Percentiles rank a stretch among this genome's conserved stretches.
phyloP scores from a whole-genome alignment of 2,113 vertebrate species.

The Leptobrachium leishanense region DNA sequence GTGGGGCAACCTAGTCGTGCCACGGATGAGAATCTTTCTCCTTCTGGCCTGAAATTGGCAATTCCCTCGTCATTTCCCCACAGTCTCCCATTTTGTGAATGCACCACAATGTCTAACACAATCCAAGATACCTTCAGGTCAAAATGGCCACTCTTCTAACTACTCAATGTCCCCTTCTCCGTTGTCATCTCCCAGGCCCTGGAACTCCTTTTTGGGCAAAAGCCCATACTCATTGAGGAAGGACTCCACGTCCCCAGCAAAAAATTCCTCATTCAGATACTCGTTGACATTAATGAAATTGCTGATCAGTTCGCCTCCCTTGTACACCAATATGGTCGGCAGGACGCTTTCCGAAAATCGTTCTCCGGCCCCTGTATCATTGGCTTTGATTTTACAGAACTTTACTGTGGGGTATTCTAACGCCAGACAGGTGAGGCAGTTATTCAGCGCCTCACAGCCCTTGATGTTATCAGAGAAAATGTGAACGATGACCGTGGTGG shows the following conservation, averaged over 20 bases:
- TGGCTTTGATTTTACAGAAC: slow-evolving; percentile 93
- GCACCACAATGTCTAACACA: neutral
- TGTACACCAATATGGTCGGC: slow-evolving; percentile 89
- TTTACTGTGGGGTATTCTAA: slow-evolving; percentile 82
- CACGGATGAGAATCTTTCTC: no score
- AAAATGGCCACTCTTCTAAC: slow-evolving; percentile 17
- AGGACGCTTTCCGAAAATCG: slow-evolving; percentile 86
- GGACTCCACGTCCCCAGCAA: slow-evolving; percentile 87
- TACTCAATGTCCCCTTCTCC: slow-evolving; percentile 78
- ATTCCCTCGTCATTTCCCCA: no score
- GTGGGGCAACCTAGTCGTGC: no score
- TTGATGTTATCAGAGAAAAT: slow-evolving; percentile 83
- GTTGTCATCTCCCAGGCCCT: slow-evolving; percentile 62
- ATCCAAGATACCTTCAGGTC: neutral
- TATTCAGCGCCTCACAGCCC: slow-evolving; percentile 86
- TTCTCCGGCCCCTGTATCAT: slow-evolving; percentile 81
- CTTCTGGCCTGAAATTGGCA: neutral
- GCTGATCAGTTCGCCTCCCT: slow-evolving; percentile 90
- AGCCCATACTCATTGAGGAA: slow-evolving; percentile 94
- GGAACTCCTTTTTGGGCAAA: slow-evolving; percentile 82
- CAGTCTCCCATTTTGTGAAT: no score
- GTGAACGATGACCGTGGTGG: slow-evolving; percentile 85
- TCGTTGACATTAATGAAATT: slow-evolving; percentile 88
- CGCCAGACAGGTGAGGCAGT: slow-evolving; percentile 82
- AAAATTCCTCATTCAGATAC: slow-evolving; percentile 88